Evolutionary conservation across 2,113 vertebrate species (phyloP).

Genomic region (Cyphomyrus discorhynchus): DNA sequence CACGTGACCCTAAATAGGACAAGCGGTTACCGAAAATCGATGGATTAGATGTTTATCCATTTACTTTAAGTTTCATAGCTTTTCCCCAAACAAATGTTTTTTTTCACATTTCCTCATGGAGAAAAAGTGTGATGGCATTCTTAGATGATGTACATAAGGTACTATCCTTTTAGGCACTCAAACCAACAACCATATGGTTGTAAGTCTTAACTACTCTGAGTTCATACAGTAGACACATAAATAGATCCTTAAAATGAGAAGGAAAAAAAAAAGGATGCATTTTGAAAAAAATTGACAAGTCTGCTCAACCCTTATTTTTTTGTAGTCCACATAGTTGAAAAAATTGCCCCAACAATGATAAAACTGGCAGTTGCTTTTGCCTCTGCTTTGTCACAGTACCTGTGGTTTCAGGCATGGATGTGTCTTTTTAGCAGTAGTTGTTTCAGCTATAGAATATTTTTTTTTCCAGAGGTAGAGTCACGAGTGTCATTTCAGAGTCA

Average conservation of each 20-base stretch:
- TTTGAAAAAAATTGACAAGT: background rate
- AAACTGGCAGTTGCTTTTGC: background rate
- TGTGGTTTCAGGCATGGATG: background rate
- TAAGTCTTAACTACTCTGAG: background rate
- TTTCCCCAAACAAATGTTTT: background rate
- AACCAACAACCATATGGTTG: background rate
- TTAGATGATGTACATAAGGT: background rate
- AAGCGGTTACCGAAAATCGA: background rate
- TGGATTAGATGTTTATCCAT: background rate
- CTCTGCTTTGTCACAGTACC: background rate
- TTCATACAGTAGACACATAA: background rate
- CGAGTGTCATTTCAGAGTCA: too few relatives aligned
- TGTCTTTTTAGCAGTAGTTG: background rate
- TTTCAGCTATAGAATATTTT: background rate
- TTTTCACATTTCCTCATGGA: background rate
- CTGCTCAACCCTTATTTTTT: background rate
- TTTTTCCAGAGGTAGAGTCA: background rate
- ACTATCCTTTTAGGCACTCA: background rate
- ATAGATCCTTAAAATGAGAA: background rate
- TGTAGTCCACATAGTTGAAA: background rate
- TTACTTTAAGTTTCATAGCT: background rate
- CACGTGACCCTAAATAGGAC: background rate
- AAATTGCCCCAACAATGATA: background rate
- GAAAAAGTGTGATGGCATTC: background rate
- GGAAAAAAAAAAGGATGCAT: background rate